Evolutionary conservation across 2,797 vertebrate species (phyloP).

Genomic region (Nannoperca australis): DNA sequence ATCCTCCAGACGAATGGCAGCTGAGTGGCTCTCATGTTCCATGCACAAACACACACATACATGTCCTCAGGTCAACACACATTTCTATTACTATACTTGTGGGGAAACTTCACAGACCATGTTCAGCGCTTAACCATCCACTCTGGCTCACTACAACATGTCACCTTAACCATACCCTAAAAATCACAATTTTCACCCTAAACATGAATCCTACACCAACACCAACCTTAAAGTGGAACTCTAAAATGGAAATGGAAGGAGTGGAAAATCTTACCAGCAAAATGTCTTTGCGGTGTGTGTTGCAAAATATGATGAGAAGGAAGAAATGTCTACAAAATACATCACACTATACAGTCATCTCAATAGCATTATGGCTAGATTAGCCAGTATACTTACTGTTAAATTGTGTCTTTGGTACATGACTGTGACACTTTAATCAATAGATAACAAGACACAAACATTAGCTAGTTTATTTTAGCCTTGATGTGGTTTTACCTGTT

Average conservation of each 20-base stretch:
- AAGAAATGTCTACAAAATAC: background rate
- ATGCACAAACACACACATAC: constrained; percentile 2
- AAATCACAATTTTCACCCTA: background rate
- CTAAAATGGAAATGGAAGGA: background rate
- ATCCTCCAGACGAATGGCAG: constrained; percentile 39
- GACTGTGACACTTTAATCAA: background rate
- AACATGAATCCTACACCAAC: background rate
- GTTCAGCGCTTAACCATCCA: background rate
- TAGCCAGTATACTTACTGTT: background rate
- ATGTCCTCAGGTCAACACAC: constrained; percentile 27
- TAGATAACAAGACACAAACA: too few relatives aligned
- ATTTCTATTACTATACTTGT: background rate
- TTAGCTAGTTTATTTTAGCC: background rate
- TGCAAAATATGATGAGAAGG: background rate
- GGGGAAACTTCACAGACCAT: background rate
- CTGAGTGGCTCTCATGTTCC: constrained; percentile 35
- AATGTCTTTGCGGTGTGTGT: background rate
- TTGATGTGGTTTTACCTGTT: background rate
- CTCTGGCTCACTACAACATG: background rate
- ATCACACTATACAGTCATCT: background rate
- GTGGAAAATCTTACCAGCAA: background rate
- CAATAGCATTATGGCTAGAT: background rate
- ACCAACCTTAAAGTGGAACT: background rate
- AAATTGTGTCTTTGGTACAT: background rate
- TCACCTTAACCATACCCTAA: background rate